Conservation (phyloP, 1,140 invertebrate species). For the Hypsibius dujardini region DNA sequence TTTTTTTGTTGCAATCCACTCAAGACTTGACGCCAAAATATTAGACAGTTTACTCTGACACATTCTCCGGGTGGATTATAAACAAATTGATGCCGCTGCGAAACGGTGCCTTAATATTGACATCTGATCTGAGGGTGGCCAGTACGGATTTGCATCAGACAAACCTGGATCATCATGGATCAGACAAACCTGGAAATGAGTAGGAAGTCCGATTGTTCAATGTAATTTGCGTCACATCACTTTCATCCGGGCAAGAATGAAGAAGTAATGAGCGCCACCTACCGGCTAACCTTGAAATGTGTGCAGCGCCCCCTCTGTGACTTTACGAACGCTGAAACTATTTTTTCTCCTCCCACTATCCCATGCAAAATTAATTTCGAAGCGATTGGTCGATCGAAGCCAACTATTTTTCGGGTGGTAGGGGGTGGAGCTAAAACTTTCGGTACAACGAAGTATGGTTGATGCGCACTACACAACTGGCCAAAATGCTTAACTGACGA, state of each 20-base stretch:
- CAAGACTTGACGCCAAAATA: neutral
- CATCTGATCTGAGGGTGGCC: neutral
- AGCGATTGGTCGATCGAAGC: neutral
- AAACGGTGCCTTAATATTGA: neutral
- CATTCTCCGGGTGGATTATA: neutral
- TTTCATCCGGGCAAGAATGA: neutral
- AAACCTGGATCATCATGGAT: neutral
- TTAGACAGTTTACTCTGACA: neutral
- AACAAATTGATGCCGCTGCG: neutral
- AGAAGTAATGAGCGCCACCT: neutral
- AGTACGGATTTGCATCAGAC: neutral
- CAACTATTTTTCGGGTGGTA: neutral
- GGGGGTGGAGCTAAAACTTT: neutral
- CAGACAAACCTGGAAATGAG: too few relatives aligned
- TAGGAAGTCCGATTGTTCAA: neutral
- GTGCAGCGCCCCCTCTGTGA: neutral
- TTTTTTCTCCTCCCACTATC: too few relatives aligned
- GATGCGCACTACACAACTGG: neutral
- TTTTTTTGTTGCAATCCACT: neutral
- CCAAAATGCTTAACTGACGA: neutral
- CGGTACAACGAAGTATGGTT: neutral
- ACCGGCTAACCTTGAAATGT: neutral
- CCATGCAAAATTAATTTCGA: too few relatives aligned
- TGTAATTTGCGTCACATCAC: neutral
- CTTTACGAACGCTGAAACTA: too few relatives aligned